phyloP scores from a whole-genome alignment of 2,797 vertebrate genomes.

The Sylvilagus floridanus region DNA sequence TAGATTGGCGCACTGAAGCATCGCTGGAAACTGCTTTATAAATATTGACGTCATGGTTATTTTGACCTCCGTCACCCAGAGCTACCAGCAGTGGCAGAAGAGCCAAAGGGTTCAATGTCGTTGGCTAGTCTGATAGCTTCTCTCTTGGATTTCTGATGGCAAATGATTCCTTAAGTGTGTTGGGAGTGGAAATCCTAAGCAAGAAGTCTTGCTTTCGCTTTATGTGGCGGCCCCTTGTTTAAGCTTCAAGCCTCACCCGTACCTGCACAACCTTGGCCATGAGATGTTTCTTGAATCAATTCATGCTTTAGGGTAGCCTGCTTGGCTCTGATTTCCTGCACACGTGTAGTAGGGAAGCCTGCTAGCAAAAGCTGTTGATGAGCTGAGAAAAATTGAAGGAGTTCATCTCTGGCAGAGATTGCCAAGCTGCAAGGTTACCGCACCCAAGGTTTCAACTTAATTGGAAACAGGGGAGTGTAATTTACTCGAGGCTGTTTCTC shows the following conservation, averaged over 20 bases:
- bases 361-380: conserved; percentile 37
- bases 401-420: conserved; percentile 71
- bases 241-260: conserved; percentile 27
- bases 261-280: neutral
- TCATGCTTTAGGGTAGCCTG: conserved; percentile 39
- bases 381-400: conserved; percentile 53
- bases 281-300: neutral
- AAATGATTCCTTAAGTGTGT: neutral
- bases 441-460: conserved; percentile 69
- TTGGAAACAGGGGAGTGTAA: conserved; percentile 72
- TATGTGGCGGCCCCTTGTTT: neutral
- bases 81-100: conserved; percentile 46
- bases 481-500: conserved; percentile 39
- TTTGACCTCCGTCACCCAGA: conserved; percentile 58
- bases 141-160: neutral
- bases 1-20: neutral
- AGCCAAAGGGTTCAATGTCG: neutral
- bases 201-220: neutral
- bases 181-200: neutral
- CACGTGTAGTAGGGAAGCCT: conserved; percentile 56
- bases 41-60: conserved; percentile 52
- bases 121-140: neutral
- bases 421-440: conserved; percentile 47
- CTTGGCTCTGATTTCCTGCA: neutral
- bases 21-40: conserved; percentile 55